Evolutionary conservation across 92 coral and sea anemone genomes (phyloP).

Genomic region (Parazoanthus swiftii): DNA sequence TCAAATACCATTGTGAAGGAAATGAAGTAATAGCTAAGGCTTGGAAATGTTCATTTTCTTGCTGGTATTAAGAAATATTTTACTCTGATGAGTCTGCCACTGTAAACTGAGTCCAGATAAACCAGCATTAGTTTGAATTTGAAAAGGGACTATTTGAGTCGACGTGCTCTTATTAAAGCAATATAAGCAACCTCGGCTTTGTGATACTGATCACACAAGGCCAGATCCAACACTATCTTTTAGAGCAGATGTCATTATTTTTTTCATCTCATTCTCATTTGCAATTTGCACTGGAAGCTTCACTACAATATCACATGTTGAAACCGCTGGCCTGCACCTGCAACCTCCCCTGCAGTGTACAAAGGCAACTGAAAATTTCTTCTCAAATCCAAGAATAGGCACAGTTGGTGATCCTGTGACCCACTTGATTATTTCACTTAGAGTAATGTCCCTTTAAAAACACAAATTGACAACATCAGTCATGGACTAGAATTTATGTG

Average conservation of each 20-base stretch:
- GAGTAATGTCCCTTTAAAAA: slow-evolving; percentile 31
- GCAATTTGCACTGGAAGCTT: slow-evolving; percentile 42
- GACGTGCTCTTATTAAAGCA: not conserved
- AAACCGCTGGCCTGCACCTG: slow-evolving; percentile 39
- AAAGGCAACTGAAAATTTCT: slow-evolving; percentile 28
- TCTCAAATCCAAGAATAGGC: slow-evolving; percentile 51
- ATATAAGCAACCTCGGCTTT: slow-evolving; percentile 28
- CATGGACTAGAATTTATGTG: slow-evolving; percentile 15
- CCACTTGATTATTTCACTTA: slow-evolving; percentile 27
- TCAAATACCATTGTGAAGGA: not conserved
- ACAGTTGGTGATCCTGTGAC: slow-evolving; percentile 47
- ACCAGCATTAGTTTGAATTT: not conserved
- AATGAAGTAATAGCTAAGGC: not conserved
- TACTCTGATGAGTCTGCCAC: not conserved
- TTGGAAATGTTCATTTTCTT: not conserved
- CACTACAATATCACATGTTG: slow-evolving; percentile 38
- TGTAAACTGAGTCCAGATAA: not conserved
- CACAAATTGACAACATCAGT: slow-evolving; percentile 31
- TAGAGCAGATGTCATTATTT: slow-evolving; percentile 41
- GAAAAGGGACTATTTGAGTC: not conserved
- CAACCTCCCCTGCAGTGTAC: slow-evolving; percentile 43
- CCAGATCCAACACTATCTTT: slow-evolving; percentile 43
- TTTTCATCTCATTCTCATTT: slow-evolving; percentile 40
- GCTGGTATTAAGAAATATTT: not conserved
- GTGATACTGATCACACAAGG: slow-evolving; percentile 31